Evolutionary conservation across 2,888 invertebrate species (phyloP).

Genomic region (Xestia rhomboidea): DNA sequence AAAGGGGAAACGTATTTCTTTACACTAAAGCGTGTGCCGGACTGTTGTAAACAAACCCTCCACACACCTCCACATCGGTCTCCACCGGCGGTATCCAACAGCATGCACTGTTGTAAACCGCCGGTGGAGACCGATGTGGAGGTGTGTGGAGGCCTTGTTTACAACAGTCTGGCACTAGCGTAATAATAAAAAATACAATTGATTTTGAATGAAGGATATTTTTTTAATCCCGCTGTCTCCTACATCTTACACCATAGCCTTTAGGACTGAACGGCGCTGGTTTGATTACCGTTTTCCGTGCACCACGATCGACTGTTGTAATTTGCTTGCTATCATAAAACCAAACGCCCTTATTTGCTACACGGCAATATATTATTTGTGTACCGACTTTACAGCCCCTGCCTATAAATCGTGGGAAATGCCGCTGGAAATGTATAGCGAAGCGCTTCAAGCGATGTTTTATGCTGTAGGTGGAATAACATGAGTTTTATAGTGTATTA

Average conservation of each 20-base stretch:
- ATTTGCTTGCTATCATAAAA: slow-evolving; percentile 82
- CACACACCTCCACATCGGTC: too few species aligned
- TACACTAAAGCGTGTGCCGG: too few species aligned
- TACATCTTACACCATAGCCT: slow-evolving; percentile 37
- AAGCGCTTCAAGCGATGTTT: slow-evolving; percentile 37
- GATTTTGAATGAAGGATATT: neutral
- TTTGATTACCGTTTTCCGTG: slow-evolving; percentile 86
- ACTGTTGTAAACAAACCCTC: too few species aligned
- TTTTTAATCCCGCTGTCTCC: slow-evolving; percentile 16
- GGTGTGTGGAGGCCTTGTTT: too few species aligned
- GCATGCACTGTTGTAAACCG: too few species aligned
- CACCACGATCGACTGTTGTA: slow-evolving; percentile 79
- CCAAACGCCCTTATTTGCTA: slow-evolving; percentile 75
- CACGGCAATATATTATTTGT: slow-evolving; percentile 69
- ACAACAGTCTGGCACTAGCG: too few species aligned
- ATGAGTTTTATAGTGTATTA: slow-evolving; percentile 22
- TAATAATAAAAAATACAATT: too few species aligned
- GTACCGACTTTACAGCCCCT: slow-evolving; percentile 50
- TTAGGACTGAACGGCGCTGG: slow-evolving; percentile 69
- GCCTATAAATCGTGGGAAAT: slow-evolving; percentile 58
- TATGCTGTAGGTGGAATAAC: slow-evolving; percentile 18
- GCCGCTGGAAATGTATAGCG: slow-evolving; percentile 38
- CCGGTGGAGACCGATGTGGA: too few species aligned
- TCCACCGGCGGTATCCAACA: too few species aligned
- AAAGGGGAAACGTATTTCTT: too few species aligned